These are phyloP conservation scores for Drosophila paulistorum DNA, from an alignment of 1,140 invertebrate genomes.

Conservation along the genomic window DNA sequence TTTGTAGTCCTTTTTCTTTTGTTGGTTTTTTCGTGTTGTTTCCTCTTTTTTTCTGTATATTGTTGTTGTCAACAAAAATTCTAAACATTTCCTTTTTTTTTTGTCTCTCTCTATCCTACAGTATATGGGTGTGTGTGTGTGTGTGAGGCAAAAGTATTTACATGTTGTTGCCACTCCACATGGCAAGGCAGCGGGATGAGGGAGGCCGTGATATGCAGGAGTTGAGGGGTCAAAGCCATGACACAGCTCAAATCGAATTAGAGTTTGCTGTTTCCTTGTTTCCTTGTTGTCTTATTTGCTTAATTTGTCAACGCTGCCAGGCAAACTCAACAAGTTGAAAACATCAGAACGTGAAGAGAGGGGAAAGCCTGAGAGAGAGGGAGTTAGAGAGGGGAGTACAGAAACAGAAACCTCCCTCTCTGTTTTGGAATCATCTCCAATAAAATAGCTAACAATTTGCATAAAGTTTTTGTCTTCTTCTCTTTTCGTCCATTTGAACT, in stretches of 20 bases:
- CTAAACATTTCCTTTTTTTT: slow-evolving; percentile 36
- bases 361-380: background rate
- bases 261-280: slow-evolving; percentile 49
- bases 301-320: slow-evolving; percentile 62
- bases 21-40: slow-evolving; percentile 31
- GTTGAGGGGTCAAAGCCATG: background rate
- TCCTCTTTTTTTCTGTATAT: background rate
- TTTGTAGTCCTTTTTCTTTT: slow-evolving; percentile 7
- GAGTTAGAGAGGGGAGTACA: background rate
- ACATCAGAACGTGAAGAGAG: background rate
- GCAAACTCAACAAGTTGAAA: slow-evolving; percentile 16
- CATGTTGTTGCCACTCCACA: slow-evolving; percentile 69
- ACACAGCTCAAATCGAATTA: slow-evolving; percentile 67
- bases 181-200: background rate
- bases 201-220: background rate
- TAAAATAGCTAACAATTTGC: slow-evolving; percentile 60
- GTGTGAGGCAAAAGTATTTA: slow-evolving; percentile 62
- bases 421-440: background rate
- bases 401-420: background rate
- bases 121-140: slow-evolving; percentile 35
- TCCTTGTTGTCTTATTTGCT: slow-evolving; percentile 74
- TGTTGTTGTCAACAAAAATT: slow-evolving; percentile 44
- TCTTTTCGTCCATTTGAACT: background rate
- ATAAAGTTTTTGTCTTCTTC: slow-evolving; percentile 43
- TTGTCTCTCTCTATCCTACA: slow-evolving; percentile 19